Evolutionary conservation across 2,113 vertebrate genomes (phyloP).

Genomic region (Microcebus ravelobensis): DNA sequence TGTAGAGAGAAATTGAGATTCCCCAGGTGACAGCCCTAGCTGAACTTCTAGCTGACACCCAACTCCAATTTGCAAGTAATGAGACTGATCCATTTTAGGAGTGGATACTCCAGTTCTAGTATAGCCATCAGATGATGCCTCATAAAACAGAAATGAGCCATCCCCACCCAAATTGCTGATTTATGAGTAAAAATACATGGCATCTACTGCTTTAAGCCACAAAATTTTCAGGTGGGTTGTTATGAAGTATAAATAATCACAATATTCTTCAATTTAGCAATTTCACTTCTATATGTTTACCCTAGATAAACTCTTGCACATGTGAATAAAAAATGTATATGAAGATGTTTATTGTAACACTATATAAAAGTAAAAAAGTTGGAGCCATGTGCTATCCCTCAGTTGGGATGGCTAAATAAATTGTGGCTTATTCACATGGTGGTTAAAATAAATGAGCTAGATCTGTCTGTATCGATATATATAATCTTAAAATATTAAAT

Average conservation of each 20-base stretch:
- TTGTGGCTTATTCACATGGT: neutral
- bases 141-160: neutral
- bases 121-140: neutral
- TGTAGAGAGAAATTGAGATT: neutral
- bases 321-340: neutral
- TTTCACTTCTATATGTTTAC: neutral
- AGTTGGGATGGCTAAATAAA: neutral
- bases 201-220: neutral
- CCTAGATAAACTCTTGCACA: neutral
- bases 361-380: neutral
- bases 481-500: conserved; percentile 18
- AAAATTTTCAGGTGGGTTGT: neutral
- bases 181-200: conserved; percentile 5
- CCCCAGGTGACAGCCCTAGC: neutral
- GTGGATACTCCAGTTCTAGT: neutral
- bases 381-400: neutral
- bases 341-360: neutral
- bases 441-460: conserved; percentile 33
- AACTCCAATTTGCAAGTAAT: neutral
- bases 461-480: neutral
- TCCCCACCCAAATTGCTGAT: neutral
- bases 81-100: neutral
- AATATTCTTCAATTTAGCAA: neutral
- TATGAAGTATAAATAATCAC: conserved; percentile 3
- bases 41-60: neutral